Percentiles rank a stretch among this genome's conserved stretches.
These are phyloP conservation scores for Argyrosomus regius DNA, from an alignment of 2,797 vertebrate genomes.

Conservation along the genomic window DNA sequence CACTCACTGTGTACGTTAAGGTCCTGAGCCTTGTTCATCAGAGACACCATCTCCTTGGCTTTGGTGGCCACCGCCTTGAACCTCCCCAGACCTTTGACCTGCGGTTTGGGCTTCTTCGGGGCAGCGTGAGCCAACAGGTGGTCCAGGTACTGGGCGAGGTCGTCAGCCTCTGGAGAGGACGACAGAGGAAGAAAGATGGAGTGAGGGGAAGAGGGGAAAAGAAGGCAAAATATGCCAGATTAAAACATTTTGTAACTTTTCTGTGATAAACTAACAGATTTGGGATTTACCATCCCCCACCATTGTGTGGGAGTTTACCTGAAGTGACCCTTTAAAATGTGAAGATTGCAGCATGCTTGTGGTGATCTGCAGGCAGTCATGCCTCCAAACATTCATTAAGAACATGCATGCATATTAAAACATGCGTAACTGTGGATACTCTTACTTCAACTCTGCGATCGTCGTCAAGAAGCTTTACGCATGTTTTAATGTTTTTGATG, in stretches of 20 bases:
- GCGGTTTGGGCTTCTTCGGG: constrained; percentile 74
- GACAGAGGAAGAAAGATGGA: not conserved
- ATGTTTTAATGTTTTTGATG: not conserved
- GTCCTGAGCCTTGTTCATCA: constrained; percentile 91
- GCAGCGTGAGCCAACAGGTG: constrained; percentile 88
- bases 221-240: not conserved
- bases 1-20: constrained; percentile 92
- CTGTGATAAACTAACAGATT: no score
- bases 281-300: no score
- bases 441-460: no score
- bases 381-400: not conserved
- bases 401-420: not conserved
- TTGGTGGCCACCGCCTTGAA: constrained; percentile 91
- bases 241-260: no score
- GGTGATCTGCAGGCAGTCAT: no score
- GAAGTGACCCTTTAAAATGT: constrained; percentile 9
- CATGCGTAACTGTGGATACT: not conserved
- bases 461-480: no score
- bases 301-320: not conserved
- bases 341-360: not conserved
- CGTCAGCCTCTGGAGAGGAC: constrained; percentile 83
- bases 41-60: constrained; percentile 90
- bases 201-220: not conserved
- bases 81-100: constrained; percentile 71
- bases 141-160: constrained; percentile 93